These are phyloP conservation scores for Eupithecia vulgata DNA, from an alignment of 2,888 invertebrate genomes.

Conservation along the genomic window DNA sequence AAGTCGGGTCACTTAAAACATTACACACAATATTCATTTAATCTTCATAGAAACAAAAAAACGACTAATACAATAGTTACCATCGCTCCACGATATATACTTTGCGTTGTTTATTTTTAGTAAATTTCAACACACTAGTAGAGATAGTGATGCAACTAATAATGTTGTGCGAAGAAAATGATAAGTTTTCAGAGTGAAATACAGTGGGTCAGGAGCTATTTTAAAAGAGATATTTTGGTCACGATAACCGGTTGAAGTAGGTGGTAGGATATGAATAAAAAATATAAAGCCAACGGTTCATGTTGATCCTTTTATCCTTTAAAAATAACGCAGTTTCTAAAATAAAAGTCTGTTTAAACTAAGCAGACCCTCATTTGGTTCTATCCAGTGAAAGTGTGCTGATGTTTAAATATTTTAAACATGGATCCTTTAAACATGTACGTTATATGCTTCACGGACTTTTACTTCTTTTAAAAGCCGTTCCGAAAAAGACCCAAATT, in stretches of 20 bases:
- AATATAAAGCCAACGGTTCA: neutral
- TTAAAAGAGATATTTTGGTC: constrained; percentile 8
- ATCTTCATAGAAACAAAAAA: neutral
- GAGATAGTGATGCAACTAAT: constrained; percentile 11
- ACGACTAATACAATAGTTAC: neutral
- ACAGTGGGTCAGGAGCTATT: constrained; percentile 1
- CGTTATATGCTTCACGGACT: no score
- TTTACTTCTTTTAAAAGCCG: neutral
- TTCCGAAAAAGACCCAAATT: neutral
- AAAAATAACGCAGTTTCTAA: neutral
- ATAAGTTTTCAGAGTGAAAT: neutral
- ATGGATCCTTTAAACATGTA: no score
- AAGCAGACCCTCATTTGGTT: neutral
- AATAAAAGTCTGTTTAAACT: neutral
- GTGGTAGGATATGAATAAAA: neutral
- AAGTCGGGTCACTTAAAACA: no score
- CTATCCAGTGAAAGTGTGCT: no score
- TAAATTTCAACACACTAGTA: constrained; percentile 29
- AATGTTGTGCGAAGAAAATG: constrained; percentile 7
- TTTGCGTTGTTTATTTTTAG: constrained; percentile 28
- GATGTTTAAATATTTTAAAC: no score
- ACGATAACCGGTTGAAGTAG: neutral
- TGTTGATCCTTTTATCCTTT: neutral
- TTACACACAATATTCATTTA: no score
- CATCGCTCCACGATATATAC: neutral